A percentile compares a stretch with the other conserved stretches of the same genome.
Evolutionary conservation across 2,888 invertebrate genomes (phyloP).

Genomic region (Anarsia innoxiella): DNA sequence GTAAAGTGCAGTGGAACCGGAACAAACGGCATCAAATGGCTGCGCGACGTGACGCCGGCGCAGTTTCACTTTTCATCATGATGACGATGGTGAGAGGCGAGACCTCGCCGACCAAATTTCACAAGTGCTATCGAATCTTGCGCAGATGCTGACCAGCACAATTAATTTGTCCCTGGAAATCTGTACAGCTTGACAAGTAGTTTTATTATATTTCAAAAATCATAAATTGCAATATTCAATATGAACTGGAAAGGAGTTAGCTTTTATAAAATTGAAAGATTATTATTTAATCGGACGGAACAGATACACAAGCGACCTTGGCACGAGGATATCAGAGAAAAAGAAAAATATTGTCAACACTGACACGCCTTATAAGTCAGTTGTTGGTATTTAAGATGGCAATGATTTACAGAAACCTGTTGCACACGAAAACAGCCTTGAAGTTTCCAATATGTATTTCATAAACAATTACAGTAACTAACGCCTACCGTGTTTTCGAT

Average conservation of each 20-base stretch:
- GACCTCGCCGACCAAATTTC: slow-evolving; percentile 67
- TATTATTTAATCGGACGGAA: too few relatives aligned
- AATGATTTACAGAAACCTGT: slow-evolving; percentile 34
- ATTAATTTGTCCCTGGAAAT: too few relatives aligned
- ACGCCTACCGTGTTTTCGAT: neutral
- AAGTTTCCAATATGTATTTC: too few relatives aligned
- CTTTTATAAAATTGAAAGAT: too few relatives aligned
- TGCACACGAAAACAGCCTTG: too few relatives aligned
- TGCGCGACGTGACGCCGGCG: slow-evolving; percentile 53
- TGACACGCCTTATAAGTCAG: slow-evolving; percentile 29
- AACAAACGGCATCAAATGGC: slow-evolving; percentile 58
- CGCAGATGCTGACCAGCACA: too few relatives aligned
- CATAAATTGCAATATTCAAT: too few relatives aligned
- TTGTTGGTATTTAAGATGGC: slow-evolving; percentile 36
- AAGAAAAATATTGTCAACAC: slow-evolving; percentile 10
- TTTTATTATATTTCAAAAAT: neutral
- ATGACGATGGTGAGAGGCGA: slow-evolving; percentile 65
- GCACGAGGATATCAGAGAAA: slow-evolving; percentile 5
- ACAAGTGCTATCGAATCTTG: slow-evolving; percentile 55
- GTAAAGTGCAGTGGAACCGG: slow-evolving; percentile 44
- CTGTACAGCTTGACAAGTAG: too few relatives aligned
- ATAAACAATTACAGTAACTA: too few relatives aligned
- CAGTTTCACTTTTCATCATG: slow-evolving; percentile 72
- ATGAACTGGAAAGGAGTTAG: too few relatives aligned
- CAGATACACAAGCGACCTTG: too few relatives aligned